Evolutionary conservation across 1,140 invertebrate species (phyloP), one percentile per base, ranked within the genome.

Genomic region (Lepidurus arcticus): DNA sequence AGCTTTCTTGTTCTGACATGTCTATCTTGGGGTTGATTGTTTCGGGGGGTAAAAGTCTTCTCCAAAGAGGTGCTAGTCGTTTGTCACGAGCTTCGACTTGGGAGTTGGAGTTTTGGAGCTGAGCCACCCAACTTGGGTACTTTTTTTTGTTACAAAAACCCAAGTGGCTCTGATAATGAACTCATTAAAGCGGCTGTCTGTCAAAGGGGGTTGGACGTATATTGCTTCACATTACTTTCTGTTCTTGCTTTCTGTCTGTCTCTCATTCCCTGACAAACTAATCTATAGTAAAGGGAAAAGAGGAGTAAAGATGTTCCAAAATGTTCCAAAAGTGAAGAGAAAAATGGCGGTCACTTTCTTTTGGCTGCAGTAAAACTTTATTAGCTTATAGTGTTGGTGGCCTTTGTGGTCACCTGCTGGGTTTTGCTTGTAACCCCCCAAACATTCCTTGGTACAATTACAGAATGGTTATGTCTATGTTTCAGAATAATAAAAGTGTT

Each of bases 181-280:
- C 53, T 65, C 53, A 65, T 65, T 65, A 65, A 65, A 65, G 53
- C 53, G 53, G 53, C 53, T 65, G 53, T 65, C 53, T 65, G 53
- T 65, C 53, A 65, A 65, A 65, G 53, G 53, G 53, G 53, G 53
- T 65, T 65, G 53, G 53, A 65, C 53, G 53, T 65, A n/a, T 65
- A 65, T 65, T 13, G 21, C 53, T 21, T n/a, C 53, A n/a, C 53
- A 65, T 65, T 65, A 34, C 34, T 34, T 34, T 34, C 34, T 65
- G 21, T 65, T 65, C 16, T 13, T 65, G 53, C 21, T 65, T 65
- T 21, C 21, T 21, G 53, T 65, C 53, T 65, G 16, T 10, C 45
- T 47, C 45, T 10, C 53, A 21, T 65, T 21, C 53, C 34, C 34
- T 34, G 34, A 34, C 34, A 34, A 34, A 34, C 34, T 34, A 34